Evolutionary conservation across 2,113 vertebrate species (phyloP).

Genomic region (Pitta sordida): DNA sequence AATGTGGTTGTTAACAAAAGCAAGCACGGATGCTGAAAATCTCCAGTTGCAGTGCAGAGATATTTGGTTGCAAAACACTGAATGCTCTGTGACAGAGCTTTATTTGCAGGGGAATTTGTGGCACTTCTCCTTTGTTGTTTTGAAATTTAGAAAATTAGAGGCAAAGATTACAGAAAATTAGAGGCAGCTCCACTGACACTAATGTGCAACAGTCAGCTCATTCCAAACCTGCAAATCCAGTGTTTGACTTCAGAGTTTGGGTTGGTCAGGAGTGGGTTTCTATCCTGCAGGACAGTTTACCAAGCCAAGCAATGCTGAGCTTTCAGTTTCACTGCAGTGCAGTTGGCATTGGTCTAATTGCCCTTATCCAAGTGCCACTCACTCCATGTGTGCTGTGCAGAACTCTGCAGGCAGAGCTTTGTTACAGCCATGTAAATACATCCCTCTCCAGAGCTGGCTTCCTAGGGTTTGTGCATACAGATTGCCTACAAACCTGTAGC

Average conservation of each 20-base stretch:
- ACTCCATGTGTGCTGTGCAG: not conserved
- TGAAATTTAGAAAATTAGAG: not conserved
- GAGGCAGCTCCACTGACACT: not conserved
- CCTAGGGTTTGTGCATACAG: not conserved
- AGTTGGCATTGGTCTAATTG: not conserved
- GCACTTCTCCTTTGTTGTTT: not conserved
- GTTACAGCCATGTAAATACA: not conserved
- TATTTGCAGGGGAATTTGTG: not conserved
- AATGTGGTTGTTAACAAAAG: not conserved
- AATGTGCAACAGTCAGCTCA: not conserved
- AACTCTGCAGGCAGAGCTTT: not conserved
- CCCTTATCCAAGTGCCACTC: not conserved
- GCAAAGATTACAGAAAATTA: not conserved
- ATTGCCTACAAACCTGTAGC: not conserved
- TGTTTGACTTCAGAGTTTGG: not conserved
- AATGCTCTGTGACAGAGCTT: not conserved
- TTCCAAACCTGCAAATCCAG: not conserved
- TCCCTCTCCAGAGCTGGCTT: not conserved
- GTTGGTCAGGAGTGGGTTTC: not conserved
- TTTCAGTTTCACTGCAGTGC: not conserved
- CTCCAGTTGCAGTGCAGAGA: not conserved
- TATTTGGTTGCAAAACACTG: not conserved
- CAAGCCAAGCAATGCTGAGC: not conserved
- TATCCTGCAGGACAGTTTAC: not conserved
- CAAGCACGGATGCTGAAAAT: not conserved